Evolutionary conservation across 2,888 invertebrate genomes (phyloP), one percentile per base, ranked within the genome.

Genomic region (Mycalesis mineus): DNA sequence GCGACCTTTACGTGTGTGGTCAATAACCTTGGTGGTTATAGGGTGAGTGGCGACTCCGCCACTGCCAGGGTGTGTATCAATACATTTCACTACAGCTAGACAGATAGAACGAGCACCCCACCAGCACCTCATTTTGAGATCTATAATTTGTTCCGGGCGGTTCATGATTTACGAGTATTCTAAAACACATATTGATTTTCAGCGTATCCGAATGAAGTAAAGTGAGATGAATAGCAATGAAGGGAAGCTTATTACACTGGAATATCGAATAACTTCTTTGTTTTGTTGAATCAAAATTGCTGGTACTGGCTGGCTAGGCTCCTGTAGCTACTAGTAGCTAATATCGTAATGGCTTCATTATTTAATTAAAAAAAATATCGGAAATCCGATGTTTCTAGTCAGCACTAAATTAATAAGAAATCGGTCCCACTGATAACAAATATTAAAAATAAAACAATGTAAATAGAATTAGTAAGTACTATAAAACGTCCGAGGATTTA

Each of bases 21-120:
- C 77, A 95, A 95, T 91, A 94, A 95, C 92, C 92, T 95, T 80
- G 94, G 94, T 75, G 93, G 93, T 91, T 93, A 94, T 91, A 94
- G 95, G 95, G 97, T 97, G 96, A 96, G 96, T 96, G 95, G 95
- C 91, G 94, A 94, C 91, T 91, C 93, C 92, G 91, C 93, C 91
- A 93, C 93, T 83, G 94, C 94, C 92, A 94, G 94, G 95, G 95
- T 95, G 94, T 94, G 95, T 95, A 94, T 94, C 92, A 77, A 83
- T 82, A 80, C 71, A 74, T 85, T 80, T 80, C 80, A 73, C 74
- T 84, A 84, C 88, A 86, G 83, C 80, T 86, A 83, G 73, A 74
- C 67, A 68, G 62, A 75, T 74, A 87, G 88, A 88, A 80, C 82
- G 82, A 84, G 88, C 88, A 88, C 86, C 71, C 79, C 80, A 80